A percentile compares a stretch with the other conserved stretches of the same genome.
Evolutionary conservation across 2,113 vertebrate genomes (phyloP).

Genomic region (Channa maculata): DNA sequence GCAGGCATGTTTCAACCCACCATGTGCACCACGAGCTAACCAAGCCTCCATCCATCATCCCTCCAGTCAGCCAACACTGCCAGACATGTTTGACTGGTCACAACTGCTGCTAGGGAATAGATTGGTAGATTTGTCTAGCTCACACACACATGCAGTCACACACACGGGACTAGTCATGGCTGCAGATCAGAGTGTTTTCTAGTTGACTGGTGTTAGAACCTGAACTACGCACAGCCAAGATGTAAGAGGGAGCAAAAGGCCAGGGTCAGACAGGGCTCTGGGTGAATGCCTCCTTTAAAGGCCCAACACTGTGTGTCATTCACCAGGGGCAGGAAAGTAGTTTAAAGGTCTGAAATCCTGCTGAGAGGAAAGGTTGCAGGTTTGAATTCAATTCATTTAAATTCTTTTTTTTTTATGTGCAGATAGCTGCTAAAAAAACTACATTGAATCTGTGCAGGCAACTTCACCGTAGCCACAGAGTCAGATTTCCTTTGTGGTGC

Average conservation of each 20-base stretch:
- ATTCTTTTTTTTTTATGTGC: too few relatives aligned
- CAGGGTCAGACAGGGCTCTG: conserved; percentile 64
- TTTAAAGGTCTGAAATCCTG: not conserved
- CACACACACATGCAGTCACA: conserved; percentile 53
- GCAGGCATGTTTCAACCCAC: conserved; percentile 17
- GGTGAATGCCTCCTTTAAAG: conserved; percentile 67
- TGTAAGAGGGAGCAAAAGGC: conserved; percentile 42
- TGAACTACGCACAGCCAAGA: conserved; percentile 47
- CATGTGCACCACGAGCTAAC: conserved; percentile 50
- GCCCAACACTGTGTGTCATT: conserved; percentile 8
- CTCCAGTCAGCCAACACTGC: conserved; percentile 68
- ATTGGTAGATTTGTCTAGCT: conserved; percentile 71
- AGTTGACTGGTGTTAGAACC: conserved; percentile 70
- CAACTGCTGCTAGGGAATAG: conserved; percentile 58
- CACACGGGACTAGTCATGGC: conserved; percentile 53
- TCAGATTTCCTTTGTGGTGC: too few relatives aligned
- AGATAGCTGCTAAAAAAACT: too few relatives aligned
- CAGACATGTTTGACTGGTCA: conserved; percentile 71
- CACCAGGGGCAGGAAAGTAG: not conserved
- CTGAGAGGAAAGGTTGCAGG: not conserved
- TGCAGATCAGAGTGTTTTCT: conserved; percentile 68
- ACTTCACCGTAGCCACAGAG: too few relatives aligned
- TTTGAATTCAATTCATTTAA: conserved; percentile 1
- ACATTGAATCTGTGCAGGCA: too few relatives aligned
- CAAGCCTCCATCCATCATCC: conserved; percentile 75